Evolutionary conservation across 2,113 vertebrate species (phyloP).

Genomic region (Falco punctatus): DNA sequence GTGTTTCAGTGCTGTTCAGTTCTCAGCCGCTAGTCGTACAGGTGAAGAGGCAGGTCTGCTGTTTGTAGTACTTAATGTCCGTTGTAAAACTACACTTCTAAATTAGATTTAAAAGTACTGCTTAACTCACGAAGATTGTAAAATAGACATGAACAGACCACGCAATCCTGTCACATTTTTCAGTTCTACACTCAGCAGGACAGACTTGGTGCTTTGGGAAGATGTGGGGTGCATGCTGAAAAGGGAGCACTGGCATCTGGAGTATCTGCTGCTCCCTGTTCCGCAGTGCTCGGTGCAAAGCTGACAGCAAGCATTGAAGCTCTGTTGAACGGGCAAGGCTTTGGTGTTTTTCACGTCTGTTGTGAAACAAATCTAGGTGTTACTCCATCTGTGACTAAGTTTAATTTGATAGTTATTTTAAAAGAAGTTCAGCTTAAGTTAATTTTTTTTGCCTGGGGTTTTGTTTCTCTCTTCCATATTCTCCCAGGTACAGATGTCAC

Average conservation of each 20-base stretch:
- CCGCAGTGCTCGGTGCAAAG: neutral
- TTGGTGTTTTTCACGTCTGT: neutral
- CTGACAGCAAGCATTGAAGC: neutral
- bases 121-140: neutral
- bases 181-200: neutral
- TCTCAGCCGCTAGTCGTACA: neutral
- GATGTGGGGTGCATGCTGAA: neutral
- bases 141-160: neutral
- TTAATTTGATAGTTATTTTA: neutral
- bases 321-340: neutral
- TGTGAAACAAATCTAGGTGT: neutral
- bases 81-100: neutral
- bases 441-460: neutral
- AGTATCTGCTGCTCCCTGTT: neutral
- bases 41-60: neutral
- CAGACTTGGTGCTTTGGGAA: neutral
- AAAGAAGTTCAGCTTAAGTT: neutral
- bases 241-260: neutral
- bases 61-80: neutral
- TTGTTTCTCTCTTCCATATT: neutral
- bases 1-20: neutral
- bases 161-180: neutral
- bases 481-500: fast-evolving
- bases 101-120: neutral
- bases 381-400: neutral